Evolutionary conservation across 92 coral and sea anemone genomes (phyloP), one percentile per base, ranked within the genome.

Genomic region (Chrysogorgia sp.): DNA sequence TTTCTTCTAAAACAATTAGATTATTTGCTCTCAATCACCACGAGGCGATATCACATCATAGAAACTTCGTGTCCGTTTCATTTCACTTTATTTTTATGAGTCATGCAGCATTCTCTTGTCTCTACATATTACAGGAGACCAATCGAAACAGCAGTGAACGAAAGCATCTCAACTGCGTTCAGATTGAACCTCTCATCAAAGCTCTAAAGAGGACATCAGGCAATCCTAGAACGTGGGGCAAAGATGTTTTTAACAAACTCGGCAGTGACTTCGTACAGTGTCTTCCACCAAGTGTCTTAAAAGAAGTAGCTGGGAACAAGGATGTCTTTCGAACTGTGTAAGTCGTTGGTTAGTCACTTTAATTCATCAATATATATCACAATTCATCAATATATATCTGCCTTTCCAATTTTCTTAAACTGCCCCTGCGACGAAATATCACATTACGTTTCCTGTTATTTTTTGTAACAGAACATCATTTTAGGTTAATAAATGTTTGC

Each of bases 181-280:
- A 72, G 34, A 53, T 72, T 55, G 79, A 72, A 33, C 79, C 79
- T 20, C 1, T 72, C 17, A 34, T 20, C 2, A 58, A 50, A 7
- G 79, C 79, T 9, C 30, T 72, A 23, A 53, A 72, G 52, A 31
- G 79, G 25, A 23, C 37, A 26, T 53, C 0, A 15, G 79, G 79
- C 0, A 22, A 30, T 0, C 65, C 65, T 1, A 40, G 33, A 7
- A 33, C 6, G 8, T 72, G 79, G 79, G 25, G 28, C 79, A 72
- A 72, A 53, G 21, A 14, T 10, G 25, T 72, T 15, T 72, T 72
- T 53, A 33, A 72, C 5, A 72, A 72, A 24, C 59, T 72, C 43
- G 79, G 79, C 30, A 72, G 59, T 3, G 79, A 72, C 24, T 72
- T 72, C 9, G 79, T 72, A 1, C 79, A 72, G 21, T 72, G 79